A percentile compares a stretch with the other conserved stretches of the same genome.
These are phyloP conservation scores for Drosophila serrata DNA, from an alignment of 1,140 invertebrate species.

Conservation along the genomic window DNA sequence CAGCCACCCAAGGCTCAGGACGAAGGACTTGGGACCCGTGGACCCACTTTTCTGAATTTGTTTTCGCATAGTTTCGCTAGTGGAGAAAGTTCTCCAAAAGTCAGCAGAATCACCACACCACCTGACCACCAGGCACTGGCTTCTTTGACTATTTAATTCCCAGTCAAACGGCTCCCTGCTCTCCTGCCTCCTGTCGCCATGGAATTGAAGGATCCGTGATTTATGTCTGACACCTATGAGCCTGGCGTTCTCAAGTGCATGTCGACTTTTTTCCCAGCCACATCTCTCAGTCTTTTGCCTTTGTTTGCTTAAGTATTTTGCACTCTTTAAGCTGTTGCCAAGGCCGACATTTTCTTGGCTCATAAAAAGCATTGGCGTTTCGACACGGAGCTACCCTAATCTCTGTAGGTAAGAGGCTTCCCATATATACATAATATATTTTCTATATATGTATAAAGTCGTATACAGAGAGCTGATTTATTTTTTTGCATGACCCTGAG, in stretches of 20 bases:
- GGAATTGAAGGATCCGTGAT: constrained; percentile 66
- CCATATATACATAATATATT: background rate
- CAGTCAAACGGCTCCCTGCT: constrained; percentile 7
- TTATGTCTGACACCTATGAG: constrained; percentile 71
- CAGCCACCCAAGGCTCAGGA: constrained; percentile 4
- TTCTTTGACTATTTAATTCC: constrained; percentile 27
- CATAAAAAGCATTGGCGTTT: constrained; percentile 6
- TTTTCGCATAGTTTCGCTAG: constrained; percentile 62
- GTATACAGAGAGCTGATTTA: constrained; percentile 55
- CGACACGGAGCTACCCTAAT: constrained; percentile 23
- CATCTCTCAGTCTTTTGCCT: background rate
- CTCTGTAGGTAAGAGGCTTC: constrained; percentile 7
- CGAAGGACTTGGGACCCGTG: background rate
- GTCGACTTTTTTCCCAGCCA: constrained; percentile 34
- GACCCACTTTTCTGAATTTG: constrained; percentile 4
- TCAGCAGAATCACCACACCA: constrained; percentile 13
- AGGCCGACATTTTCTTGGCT: constrained; percentile 38
- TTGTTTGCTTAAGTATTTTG: constrained; percentile 38
- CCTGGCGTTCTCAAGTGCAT: constrained; percentile 45
- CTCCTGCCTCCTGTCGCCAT: constrained; percentile 43
- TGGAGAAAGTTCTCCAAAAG: constrained; percentile 36
- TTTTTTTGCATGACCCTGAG: constrained; percentile 42
- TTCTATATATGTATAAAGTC: background rate
- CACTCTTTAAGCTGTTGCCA: constrained; percentile 44
- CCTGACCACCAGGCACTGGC: constrained; percentile 13